phyloP scores from a whole-genome alignment of 2,797 vertebrate species.

The Adrianichthys oophorus region DNA sequence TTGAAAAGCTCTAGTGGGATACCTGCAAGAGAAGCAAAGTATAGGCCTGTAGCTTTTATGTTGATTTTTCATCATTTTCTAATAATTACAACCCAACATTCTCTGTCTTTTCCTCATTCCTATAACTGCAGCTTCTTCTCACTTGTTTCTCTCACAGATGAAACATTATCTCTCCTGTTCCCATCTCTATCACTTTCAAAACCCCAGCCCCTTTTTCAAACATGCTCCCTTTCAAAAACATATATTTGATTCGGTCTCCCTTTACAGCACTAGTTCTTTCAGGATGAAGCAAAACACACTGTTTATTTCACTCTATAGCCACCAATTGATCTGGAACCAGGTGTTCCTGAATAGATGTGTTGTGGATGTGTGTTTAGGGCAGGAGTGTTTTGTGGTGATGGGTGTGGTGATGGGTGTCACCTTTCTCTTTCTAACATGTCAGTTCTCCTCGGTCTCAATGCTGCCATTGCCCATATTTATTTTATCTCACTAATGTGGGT shows the following conservation, averaged over 20 bases:
- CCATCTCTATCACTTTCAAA: slow-evolving; percentile 54
- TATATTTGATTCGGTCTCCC: slow-evolving; percentile 62
- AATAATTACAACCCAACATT: slow-evolving; percentile 73
- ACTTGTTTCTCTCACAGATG: slow-evolving; percentile 61
- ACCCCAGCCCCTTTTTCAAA: slow-evolving; percentile 45
- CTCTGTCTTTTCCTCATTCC: slow-evolving; percentile 55
- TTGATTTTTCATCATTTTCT: slow-evolving; percentile 69
- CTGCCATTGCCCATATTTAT: slow-evolving; percentile 80
- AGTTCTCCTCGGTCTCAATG: slow-evolving; percentile 69
- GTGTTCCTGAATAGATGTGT: slow-evolving; percentile 54
- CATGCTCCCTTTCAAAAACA: slow-evolving; percentile 43
- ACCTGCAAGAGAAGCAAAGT: slow-evolving; percentile 65
- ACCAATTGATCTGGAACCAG: slow-evolving; percentile 58
- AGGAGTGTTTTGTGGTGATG: slow-evolving; percentile 61
- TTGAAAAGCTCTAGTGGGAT: slow-evolving; percentile 69
- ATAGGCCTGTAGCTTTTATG: slow-evolving; percentile 70
- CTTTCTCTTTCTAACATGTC: slow-evolving; percentile 74
- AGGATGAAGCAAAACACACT: slow-evolving; percentile 46
- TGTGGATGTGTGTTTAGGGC: slow-evolving; percentile 41
- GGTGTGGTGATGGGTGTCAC: slow-evolving; percentile 62
- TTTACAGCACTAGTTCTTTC: slow-evolving; percentile 36
- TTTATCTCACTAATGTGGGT: slow-evolving; percentile 85
- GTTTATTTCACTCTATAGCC: slow-evolving; percentile 35
- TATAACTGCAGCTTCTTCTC: slow-evolving; percentile 55
- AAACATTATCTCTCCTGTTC: slow-evolving; percentile 63